A percentile compares a stretch with the other conserved stretches of the same genome.
These are phyloP conservation scores for Manis javanica DNA, from an alignment of 2,797 vertebrate genomes.

Conservation along the genomic window DNA sequence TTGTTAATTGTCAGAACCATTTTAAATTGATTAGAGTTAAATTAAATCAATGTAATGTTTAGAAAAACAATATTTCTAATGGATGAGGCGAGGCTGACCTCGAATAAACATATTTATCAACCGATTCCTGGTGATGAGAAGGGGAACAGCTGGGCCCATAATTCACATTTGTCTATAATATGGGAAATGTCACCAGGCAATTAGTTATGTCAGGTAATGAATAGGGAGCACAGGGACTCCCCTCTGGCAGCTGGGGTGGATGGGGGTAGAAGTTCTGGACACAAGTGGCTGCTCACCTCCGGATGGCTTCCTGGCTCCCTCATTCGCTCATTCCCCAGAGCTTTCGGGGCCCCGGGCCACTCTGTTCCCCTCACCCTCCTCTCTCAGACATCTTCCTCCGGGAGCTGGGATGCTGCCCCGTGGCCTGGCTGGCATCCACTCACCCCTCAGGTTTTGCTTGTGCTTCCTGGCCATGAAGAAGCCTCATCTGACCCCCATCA, in stretches of 20 bases:
- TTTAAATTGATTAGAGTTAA: constrained; percentile 99
- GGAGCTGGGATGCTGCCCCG: neutral
- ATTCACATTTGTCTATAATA: constrained; percentile 96
- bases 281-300: neutral
- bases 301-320: neutral
- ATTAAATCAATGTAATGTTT: constrained; percentile 99
- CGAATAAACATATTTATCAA: constrained; percentile 95
- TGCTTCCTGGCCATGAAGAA: fast-evolving
- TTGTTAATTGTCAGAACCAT: constrained; percentile 98
- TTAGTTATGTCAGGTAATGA: constrained; percentile 94
- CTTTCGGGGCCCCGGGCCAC: neutral
- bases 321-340: fast-evolving
- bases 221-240: constrained; percentile 86
- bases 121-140: constrained; percentile 88
- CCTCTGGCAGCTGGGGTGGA: constrained; percentile 84
- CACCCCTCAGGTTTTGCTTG: neutral
- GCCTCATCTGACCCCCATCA: neutral
- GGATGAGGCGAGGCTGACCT: constrained; percentile 93
- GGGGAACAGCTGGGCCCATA: constrained; percentile 92
- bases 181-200: constrained; percentile 95
- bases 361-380: neutral
- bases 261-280: constrained; percentile 56
- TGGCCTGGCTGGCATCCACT: too few species aligned
- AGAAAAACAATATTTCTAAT: constrained; percentile 99
- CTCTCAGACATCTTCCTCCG: too few species aligned